Evolutionary conservation across 1,140 invertebrate species (phyloP), one percentile per base, ranked within the genome.

Genomic region (Stratiolaelaps scimitus): DNA sequence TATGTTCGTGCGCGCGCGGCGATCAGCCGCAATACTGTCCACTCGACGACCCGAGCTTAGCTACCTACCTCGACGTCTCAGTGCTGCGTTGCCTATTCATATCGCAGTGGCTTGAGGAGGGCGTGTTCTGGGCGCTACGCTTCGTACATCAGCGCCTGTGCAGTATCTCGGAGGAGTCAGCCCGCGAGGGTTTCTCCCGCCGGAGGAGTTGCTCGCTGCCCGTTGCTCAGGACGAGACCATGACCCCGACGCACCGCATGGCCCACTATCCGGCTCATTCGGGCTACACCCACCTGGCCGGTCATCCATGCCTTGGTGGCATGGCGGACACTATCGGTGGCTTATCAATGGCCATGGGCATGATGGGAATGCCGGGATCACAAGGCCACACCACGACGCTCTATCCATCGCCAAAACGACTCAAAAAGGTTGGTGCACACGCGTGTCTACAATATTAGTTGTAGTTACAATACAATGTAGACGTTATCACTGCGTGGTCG

Each of bases 71-170:
- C 28, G 96, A 99, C 76, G 88, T 98, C 13, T 89, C 92, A 15
- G 91, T 96, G 5, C 74, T 98, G 26, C 81, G 93, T 64, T 98
- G 93, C 76, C 80, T 99, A n/a, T 95, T 98, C 75, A 87, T 94
- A 67, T 83, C 88, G 0, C 90, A 95, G 73, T 99, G 96, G 96
- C 84, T 89, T 72, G 93, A 97, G 75, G 93, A 98, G 76, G 95
- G 95, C 1, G 85, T 97, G 29, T 90, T 87, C 77, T 99, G 95
- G 95, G 91, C 89, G 29, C 76, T 98, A n/a, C 86, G 92, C 74
- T 98, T 86, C 77, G 77, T 93, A 47, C 87, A 88, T 70, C 87
- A 60, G 17, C 53, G 53, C 23, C 53, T 60, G 26, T 26, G 26
- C 26, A 60, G 53, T 34, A 60, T 60, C 23, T 29, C 17, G 15